Percentiles rank a stretch among this genome's conserved stretches.
Conservation (phyloP, 2,888 invertebrate genomes). For the Plebejus anna region DNA sequence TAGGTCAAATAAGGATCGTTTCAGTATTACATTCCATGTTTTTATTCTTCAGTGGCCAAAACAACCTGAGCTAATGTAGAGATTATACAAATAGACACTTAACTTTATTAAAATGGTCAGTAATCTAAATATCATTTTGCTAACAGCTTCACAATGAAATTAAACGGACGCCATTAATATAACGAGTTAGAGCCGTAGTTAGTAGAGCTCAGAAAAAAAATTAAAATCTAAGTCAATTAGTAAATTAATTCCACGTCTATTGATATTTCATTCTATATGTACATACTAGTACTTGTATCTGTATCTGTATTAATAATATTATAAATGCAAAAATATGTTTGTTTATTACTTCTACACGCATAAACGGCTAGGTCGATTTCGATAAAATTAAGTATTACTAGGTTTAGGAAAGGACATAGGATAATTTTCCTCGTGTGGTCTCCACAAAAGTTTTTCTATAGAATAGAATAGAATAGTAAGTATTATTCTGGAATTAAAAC, state of each 20-base stretch:
- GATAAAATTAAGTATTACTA: no score
- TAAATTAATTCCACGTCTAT: background rate
- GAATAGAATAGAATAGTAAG: no score
- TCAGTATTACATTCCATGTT: no score
- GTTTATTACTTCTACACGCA: no score
- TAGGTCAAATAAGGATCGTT: no score
- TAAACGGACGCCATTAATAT: background rate
- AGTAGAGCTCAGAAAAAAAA: background rate
- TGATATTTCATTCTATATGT: background rate
- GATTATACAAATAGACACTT: background rate
- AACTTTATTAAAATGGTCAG: background rate
- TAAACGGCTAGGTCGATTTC: no score
- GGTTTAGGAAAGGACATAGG: no score
- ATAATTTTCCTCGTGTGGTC: no score
- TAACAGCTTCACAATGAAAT: conserved; percentile 3
- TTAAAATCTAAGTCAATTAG: background rate
- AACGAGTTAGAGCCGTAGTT: background rate
- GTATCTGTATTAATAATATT: no score
- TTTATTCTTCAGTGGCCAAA: background rate
- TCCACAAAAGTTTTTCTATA: background rate
- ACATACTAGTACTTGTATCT: no score
- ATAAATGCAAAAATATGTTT: no score
- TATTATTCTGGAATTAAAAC: no score
- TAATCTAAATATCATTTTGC: background rate
- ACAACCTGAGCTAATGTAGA: background rate